Base-by-base conservation (phyloP, 2,888 invertebrate species). In the Pandemis corylana region DNA sequence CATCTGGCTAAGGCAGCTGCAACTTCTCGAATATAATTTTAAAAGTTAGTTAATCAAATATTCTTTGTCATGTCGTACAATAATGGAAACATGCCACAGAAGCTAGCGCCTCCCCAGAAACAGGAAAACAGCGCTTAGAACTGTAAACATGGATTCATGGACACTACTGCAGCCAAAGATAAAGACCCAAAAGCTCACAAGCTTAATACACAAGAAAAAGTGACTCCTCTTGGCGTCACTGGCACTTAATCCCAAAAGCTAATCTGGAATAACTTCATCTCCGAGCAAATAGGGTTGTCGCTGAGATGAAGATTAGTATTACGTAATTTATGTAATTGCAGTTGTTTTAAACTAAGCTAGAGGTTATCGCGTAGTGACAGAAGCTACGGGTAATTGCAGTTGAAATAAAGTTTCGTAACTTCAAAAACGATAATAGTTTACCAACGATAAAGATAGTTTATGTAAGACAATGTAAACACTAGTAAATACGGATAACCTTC, bases 71-170 rank as follows among this genome's bases (percentile, higher is more conserved):
- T 51, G 6, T 42, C 67, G 67, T 53, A n/a, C 7, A n/a, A 78
- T 77, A 85, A 84, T 84, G 90, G 83, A 84, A 83, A 85, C 81
- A 59, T 36, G 46, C 59, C 7, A 68, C 62, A 63, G 75, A 56
- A 78, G 76, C 78, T 77, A 89, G 87, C 88, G 88, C 88, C 89
- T 84, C 78, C 83, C 80, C 81, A 83, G 82, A 84, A 86, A 85
- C 89, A 86, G 86, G 87, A 88, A 84, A 81, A 80, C 79, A 81
- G 80, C 79, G 80, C 80, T 84, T 78, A 79, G 78, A 78, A 76
- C 79, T 80, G 80, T 83, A 87, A 86, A 87, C 85, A 84, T 71
- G 81, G 84, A 84, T 87, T 87, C 81, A 80, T 76, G 76, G 76
- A 77, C 80, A 80, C 82, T 83, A 83, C 83, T 82, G 79, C 85